phyloP scores from a whole-genome alignment of 1,140 invertebrate species.

The Musca domestica region DNA sequence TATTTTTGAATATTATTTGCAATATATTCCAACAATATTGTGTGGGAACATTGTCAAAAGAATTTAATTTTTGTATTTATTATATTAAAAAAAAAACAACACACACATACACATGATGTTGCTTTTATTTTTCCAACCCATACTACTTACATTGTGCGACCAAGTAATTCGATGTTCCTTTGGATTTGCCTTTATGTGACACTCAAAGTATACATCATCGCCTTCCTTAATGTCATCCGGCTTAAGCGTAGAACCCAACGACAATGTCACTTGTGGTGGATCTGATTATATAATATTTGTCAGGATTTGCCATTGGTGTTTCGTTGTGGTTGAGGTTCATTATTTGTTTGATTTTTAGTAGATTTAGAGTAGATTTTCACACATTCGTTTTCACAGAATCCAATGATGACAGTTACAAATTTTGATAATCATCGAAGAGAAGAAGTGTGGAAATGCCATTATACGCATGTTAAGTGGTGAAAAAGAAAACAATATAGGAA shows the following conservation, averaged over 20 bases:
- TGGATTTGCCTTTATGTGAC: slow-evolving; percentile 82
- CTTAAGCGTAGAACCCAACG: slow-evolving; percentile 79
- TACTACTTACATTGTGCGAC: slow-evolving; percentile 78
- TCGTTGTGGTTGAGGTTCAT: neutral
- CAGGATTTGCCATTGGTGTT: neutral
- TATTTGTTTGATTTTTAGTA: neutral
- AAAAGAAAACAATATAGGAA: too few species aligned
- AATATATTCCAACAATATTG: too few species aligned
- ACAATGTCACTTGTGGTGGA: slow-evolving; percentile 77
- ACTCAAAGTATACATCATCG: slow-evolving; percentile 91
- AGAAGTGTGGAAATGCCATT: too few species aligned
- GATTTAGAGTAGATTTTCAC: neutral
- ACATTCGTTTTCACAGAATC: neutral
- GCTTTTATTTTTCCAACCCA: too few species aligned
- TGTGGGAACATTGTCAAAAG: too few species aligned
- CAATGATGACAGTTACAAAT: neutral
- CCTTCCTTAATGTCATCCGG: slow-evolving; percentile 86
- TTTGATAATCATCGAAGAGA: too few species aligned
- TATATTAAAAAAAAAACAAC: too few species aligned
- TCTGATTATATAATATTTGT: slow-evolving; percentile 57
- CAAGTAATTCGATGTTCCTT: slow-evolving; percentile 79
- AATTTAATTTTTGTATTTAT: too few species aligned
- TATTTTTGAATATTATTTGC: too few species aligned
- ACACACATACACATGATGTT: too few species aligned
- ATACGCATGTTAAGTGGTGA: too few species aligned